Base-by-base conservation (phyloP, 1,140 invertebrate genomes). In the Drosophila simulans region DNA sequence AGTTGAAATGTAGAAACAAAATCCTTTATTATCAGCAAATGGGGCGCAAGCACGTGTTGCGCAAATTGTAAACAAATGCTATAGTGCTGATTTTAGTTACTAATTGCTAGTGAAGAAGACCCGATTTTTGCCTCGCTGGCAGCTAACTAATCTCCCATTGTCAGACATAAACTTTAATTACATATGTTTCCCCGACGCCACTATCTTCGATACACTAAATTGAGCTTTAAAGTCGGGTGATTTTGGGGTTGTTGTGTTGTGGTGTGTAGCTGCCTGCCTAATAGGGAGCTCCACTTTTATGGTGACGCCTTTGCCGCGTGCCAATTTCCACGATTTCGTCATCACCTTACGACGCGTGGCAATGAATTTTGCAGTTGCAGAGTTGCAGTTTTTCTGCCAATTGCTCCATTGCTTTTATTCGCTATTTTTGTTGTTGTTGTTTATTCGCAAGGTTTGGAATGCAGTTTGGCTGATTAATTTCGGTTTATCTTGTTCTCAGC, bases 311-410 rank as follows among this genome's bases (percentile, higher is more conserved):
- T 10, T 3, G 53, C 64, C 68, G 53, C 52, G 65, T 71, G 68
- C 52, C 46, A 70, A 70, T 70, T 71, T 70, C 70, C 68, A 42
- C 65, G 43, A 31, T 70, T 71, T 71, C 68, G 68, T 71, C 68
- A 71, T 57, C 43, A 15, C 11, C 3, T 13, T 4, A 11, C 64
- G 27, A 46, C 66, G 65, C 68, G 68, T 71, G 68, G 68, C 64
- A 71, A 20, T 71, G 68, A 57, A 70, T 56, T 40, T 2, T 39
- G 51, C 64, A 65, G 7, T 56, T 69, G 25, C 45, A 15, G 53
- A 55, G 35, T 27, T 42, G 25, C 58, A 60, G 43, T 34, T 40
- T 31, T 48, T 12, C n/a, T 27, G 20, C 12, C 40, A 13, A 17
- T 52, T 46, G 2, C 15, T n/a, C 15, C 31, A 39, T 39, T 43